These are phyloP conservation scores for Cenopis cana DNA, from an alignment of 2,888 invertebrate genomes.

Conservation along the genomic window DNA sequence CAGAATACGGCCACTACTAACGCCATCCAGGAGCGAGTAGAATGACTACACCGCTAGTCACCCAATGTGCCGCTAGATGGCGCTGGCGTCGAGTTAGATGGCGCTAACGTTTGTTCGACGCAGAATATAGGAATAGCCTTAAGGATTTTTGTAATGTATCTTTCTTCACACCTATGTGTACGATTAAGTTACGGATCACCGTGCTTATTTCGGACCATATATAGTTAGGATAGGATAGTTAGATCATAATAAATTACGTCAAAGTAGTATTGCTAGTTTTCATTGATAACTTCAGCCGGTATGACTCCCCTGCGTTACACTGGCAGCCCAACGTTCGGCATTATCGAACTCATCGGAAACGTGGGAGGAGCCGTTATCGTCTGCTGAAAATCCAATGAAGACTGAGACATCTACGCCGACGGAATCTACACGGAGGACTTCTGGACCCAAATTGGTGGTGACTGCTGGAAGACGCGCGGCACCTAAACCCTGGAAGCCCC, in stretches of 20 bases:
- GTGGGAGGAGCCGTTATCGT: background rate
- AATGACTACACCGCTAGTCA: no score
- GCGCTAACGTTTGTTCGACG: no score
- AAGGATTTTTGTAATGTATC: background rate
- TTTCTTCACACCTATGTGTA: background rate
- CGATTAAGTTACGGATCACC: background rate
- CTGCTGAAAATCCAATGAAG: background rate
- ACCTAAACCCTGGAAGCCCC: background rate
- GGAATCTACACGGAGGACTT: background rate
- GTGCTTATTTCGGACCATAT: background rate
- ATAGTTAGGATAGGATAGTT: background rate
- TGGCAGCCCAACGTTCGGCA: constrained; percentile 3
- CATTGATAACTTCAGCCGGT: background rate
- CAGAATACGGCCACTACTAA: no score
- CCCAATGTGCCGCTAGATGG: no score
- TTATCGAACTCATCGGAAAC: background rate
- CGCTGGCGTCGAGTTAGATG: no score
- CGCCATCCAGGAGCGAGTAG: no score
- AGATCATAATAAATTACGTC: background rate
- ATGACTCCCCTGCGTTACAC: background rate
- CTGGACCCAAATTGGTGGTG: constrained; percentile 4
- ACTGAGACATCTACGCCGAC: background rate
- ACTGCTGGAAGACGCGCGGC: constrained; percentile 1
- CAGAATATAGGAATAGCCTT: background rate
- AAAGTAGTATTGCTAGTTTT: background rate